A percentile compares a stretch with the other conserved stretches of the same genome.
Conservation (phyloP, 92 coral and sea anemone species). For the Epizoanthus ramosus region DNA sequence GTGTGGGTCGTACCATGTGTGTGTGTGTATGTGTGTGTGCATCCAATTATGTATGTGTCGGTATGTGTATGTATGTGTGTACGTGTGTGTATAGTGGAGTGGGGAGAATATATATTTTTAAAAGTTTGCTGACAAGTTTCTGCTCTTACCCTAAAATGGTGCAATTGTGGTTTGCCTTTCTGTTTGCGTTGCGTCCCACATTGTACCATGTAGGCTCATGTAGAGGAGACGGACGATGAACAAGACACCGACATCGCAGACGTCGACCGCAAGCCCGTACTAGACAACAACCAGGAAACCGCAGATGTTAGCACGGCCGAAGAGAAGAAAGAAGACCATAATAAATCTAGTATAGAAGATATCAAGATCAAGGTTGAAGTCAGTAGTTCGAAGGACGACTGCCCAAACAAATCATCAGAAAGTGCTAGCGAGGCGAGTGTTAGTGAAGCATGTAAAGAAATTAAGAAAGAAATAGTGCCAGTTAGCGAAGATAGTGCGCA, state of each 20-base stretch:
- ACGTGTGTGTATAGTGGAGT: background rate
- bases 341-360: background rate
- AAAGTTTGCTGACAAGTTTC: constrained; percentile 26
- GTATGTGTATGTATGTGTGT: background rate
- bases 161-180: constrained; percentile 72
- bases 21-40: background rate
- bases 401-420: background rate
- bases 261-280: background rate
- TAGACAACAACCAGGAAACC: constrained; percentile 39
- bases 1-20: background rate
- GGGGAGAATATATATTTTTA: background rate
- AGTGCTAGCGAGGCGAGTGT: background rate
- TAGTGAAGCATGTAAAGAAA: constrained; percentile 16
- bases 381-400: constrained; percentile 28
- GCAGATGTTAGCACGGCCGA: constrained; percentile 21
- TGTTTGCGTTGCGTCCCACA: constrained; percentile 67
- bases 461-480: constrained; percentile 24
- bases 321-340: constrained; percentile 28
- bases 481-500: constrained; percentile 30
- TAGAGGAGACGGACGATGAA: constrained; percentile 53
- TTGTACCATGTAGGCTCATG: constrained; percentile 60
- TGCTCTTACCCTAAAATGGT: constrained; percentile 61
- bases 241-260: background rate
- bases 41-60: background rate
- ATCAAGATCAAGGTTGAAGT: constrained; percentile 7